A percentile compares a stretch with the other conserved stretches of the same genome.
These are phyloP conservation scores for Clarias magur DNA, from an alignment of 2,113 vertebrate genomes.

Conservation along the genomic window DNA sequence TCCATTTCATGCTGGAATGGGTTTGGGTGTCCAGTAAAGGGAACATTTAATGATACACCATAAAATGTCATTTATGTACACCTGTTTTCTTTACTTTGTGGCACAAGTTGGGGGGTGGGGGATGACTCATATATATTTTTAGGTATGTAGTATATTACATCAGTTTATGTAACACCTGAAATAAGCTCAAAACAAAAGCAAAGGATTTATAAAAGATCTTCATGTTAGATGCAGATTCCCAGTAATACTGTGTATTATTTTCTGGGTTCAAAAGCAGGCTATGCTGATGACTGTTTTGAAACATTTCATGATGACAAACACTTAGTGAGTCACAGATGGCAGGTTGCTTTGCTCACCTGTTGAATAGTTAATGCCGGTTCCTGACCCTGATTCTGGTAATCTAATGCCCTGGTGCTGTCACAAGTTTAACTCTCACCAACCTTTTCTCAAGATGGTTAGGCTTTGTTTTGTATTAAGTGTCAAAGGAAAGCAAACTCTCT, in stretches of 20 bases:
- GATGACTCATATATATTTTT: not conserved
- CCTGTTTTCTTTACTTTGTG: not conserved
- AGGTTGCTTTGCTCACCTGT: constrained; percentile 51
- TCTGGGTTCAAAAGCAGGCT: not conserved
- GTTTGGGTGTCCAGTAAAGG: not conserved
- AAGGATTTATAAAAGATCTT: not conserved
- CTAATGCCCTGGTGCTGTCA: constrained; percentile 56
- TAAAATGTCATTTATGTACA: not conserved
- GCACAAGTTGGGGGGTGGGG: not conserved
- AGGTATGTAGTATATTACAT: not conserved
- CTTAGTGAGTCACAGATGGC: constrained; percentile 56
- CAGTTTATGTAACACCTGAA: not conserved
- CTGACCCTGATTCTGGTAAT: constrained; percentile 59
- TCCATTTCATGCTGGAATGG: too few relatives aligned
- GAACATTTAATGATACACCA: not conserved
- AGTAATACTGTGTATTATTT: not conserved
- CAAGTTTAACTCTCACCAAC: constrained; percentile 22
- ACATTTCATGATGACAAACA: constrained; percentile 42
- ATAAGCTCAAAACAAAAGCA: not conserved
- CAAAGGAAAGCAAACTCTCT: not conserved
- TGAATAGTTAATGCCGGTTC: constrained; percentile 70
- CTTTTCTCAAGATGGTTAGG: constrained; percentile 42
- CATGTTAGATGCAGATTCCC: not conserved
- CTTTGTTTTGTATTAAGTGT: not conserved
- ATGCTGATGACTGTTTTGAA: constrained; percentile 2